These are phyloP conservation scores for Wiebesia pumilae DNA, from an alignment of 1,140 invertebrate genomes.

Conservation along the genomic window DNA sequence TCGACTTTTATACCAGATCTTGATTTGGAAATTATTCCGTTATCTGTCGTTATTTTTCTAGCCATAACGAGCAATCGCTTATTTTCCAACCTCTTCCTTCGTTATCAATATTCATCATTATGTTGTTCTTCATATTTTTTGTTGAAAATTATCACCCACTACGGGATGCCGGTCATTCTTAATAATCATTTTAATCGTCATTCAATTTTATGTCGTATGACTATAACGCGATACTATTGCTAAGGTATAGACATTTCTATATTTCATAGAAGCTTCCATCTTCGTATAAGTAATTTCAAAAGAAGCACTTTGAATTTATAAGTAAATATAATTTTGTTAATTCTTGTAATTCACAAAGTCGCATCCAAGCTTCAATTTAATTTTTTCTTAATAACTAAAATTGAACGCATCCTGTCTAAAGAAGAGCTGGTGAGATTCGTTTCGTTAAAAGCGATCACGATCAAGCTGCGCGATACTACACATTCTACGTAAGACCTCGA, in stretches of 20 bases:
- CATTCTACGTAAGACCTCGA: background rate
- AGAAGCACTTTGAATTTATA: background rate
- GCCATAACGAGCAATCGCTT: constrained; percentile 11
- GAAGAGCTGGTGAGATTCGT: too few relatives aligned
- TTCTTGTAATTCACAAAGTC: too few relatives aligned
- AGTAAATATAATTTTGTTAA: too few relatives aligned
- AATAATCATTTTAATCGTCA: background rate
- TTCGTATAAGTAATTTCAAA: background rate
- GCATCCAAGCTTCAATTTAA: too few relatives aligned
- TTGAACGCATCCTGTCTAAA: background rate
- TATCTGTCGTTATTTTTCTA: constrained; percentile 29
- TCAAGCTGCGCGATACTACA: too few relatives aligned
- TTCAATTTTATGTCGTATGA: background rate
- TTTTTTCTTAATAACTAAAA: too few relatives aligned
- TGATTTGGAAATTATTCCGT: background rate
- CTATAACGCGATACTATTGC: background rate
- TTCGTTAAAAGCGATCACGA: too few relatives aligned
- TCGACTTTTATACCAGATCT: constrained; percentile 24
- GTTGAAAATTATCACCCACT: background rate
- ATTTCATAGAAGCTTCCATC: background rate
- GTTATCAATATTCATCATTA: background rate
- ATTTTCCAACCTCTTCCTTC: constrained; percentile 6
- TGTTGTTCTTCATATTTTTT: background rate
- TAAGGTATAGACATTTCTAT: background rate
- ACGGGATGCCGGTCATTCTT: background rate